A percentile compares a stretch with the other conserved stretches of the same genome.
These are phyloP conservation scores for Drosophila mulleri DNA, from an alignment of 2,888 invertebrate species.

Conservation along the genomic window DNA sequence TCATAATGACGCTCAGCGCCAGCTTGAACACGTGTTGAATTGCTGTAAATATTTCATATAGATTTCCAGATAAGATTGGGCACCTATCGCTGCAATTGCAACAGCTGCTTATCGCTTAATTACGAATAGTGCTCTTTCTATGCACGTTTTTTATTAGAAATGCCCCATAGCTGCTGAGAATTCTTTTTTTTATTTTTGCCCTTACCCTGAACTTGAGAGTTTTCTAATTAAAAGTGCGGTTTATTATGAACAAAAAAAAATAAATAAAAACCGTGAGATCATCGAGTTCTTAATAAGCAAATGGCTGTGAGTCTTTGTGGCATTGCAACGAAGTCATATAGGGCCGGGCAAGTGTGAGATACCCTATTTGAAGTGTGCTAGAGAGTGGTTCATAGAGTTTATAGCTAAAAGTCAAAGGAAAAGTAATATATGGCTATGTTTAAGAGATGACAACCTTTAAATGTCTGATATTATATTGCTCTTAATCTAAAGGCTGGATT, in stretches of 20 bases:
- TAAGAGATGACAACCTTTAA: too few relatives aligned
- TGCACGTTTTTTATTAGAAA: constrained; percentile 50
- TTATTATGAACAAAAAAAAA: neutral
- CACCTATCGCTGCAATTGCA: constrained; percentile 11
- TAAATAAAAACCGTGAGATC: neutral
- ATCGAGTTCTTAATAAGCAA: neutral
- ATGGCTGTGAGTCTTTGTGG: neutral
- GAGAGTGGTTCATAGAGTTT: neutral
- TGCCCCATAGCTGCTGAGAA: neutral
- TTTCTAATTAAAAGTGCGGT: constrained; percentile 30
- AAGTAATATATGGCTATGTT: too few relatives aligned
- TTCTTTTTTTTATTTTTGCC: neutral
- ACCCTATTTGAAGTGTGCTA: neutral
- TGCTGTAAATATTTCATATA: constrained; percentile 33
- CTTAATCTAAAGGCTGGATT: too few relatives aligned
- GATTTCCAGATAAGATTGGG: constrained; percentile 45
- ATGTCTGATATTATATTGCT: too few relatives aligned
- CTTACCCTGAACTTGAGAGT: constrained; percentile 38
- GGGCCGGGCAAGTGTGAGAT: neutral
- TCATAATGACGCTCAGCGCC: neutral
- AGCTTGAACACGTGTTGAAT: neutral
- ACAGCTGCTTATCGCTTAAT: constrained; percentile 37
- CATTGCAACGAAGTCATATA: neutral
- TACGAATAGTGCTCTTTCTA: neutral
- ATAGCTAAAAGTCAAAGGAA: too few relatives aligned